phyloP scores from a whole-genome alignment of 2,113 vertebrate genomes.

The Cephalopholis sonnerati region DNA sequence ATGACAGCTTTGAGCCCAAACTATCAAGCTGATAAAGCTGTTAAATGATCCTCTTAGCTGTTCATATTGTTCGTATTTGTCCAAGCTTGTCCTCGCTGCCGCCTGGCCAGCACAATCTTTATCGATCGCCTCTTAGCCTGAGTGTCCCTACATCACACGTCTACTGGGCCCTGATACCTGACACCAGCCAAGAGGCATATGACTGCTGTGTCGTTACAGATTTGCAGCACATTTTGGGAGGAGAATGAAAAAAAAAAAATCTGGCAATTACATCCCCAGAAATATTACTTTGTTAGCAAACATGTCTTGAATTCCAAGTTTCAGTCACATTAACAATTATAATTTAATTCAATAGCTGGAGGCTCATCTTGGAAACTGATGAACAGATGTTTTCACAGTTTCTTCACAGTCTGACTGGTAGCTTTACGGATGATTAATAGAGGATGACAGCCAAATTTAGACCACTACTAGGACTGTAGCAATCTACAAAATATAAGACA shows the following conservation, averaged over 20 bases:
- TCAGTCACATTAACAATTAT: background rate
- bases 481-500: background rate
- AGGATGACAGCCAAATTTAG: background rate
- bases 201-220: constrained; percentile 1
- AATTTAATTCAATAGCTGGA: background rate
- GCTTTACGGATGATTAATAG: background rate
- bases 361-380: background rate
- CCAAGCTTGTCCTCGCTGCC: constrained; percentile 20
- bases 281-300: background rate
- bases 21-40: constrained; percentile 1
- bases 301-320: background rate
- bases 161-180: constrained; percentile 62
- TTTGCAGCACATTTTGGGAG: constrained; percentile 17
- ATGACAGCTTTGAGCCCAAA: background rate
- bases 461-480: background rate
- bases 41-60: constrained; percentile 23
- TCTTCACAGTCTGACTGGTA: background rate
- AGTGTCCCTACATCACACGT: constrained; percentile 63
- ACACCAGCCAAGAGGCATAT: constrained; percentile 55
- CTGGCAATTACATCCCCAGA: background rate
- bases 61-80: constrained; percentile 24
- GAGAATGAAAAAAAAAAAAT: background rate
- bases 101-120: constrained; percentile 42
- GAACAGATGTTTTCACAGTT: background rate
- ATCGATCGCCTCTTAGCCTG: constrained; percentile 65